Percentiles rank a stretch among this genome's conserved stretches.
phyloP scores from a whole-genome alignment of 1,140 invertebrate genomes.

The Lerema accius region DNA sequence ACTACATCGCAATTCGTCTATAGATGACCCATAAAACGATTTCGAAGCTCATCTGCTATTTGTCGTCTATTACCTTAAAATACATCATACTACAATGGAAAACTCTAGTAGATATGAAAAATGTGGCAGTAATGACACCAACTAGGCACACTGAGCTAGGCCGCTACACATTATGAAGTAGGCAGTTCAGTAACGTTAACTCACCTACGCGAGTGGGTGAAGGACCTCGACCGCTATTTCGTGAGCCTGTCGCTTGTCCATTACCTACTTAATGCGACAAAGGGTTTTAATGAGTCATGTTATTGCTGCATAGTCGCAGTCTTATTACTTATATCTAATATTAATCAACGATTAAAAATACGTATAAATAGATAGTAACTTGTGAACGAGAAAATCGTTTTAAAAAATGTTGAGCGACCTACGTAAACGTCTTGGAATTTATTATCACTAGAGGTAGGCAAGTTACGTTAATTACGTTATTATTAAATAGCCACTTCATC shows the following conservation, averaged over 20 bases:
- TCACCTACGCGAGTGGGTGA: conserved; percentile 52
- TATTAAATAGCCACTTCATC: too few relatives aligned
- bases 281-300: conserved; percentile 32
- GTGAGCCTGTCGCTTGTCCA: conserved; percentile 50
- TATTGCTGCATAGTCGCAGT: background rate
- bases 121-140: too few relatives aligned
- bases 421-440: background rate
- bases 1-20: too few relatives aligned
- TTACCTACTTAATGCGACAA: conserved; percentile 40
- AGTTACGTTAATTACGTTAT: too few relatives aligned
- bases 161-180: conserved; percentile 26
- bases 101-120: too few relatives aligned
- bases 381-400: too few relatives aligned
- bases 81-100: too few relatives aligned
- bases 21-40: too few relatives aligned
- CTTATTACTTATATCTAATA: background rate
- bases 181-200: conserved; percentile 43
- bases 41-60: too few relatives aligned
- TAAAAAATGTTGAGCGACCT: background rate
- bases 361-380: background rate
- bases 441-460: too few relatives aligned
- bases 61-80: too few relatives aligned
- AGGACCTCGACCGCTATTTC: conserved; percentile 71
- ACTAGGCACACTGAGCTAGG: too few relatives aligned
- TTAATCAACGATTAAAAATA: background rate